A percentile compares a stretch with the other conserved stretches of the same genome.
Evolutionary conservation across 1,140 invertebrate species (phyloP).

Genomic region (Macrocentrus cingulum): DNA sequence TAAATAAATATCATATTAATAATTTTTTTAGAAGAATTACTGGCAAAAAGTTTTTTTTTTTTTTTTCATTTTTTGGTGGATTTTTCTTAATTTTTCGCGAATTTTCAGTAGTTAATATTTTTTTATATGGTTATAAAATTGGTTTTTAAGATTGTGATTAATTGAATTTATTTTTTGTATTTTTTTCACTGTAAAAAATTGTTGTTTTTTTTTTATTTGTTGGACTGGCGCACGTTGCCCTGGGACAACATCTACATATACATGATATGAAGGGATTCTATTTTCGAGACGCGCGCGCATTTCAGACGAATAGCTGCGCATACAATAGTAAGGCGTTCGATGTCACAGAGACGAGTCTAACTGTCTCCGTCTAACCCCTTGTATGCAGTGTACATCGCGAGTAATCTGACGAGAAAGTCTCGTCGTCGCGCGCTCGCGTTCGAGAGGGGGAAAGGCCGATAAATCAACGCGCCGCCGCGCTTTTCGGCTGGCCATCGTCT

Average conservation of each 20-base stretch:
- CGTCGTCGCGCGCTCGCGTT: not conserved
- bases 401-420: constrained; percentile 7
- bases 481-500: constrained; percentile 20
- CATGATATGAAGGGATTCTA: constrained; percentile 34
- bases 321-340: constrained; percentile 41
- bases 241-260: not conserved
- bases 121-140: too few species aligned
- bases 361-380: not conserved
- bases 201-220: too few species aligned
- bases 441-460: constrained; percentile 31
- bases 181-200: too few species aligned
- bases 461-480: constrained; percentile 35
- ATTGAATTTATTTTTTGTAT: too few species aligned
- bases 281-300: constrained; percentile 34
- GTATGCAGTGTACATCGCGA: not conserved
- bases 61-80: too few species aligned
- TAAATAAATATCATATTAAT: too few species aligned
- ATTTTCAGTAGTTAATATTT: too few species aligned
- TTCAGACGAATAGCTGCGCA: constrained; percentile 34
- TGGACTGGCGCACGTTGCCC: not conserved
- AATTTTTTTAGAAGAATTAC: too few species aligned
- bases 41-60: too few species aligned
- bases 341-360: too few species aligned
- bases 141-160: too few species aligned
- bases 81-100: too few species aligned